These are phyloP conservation scores for Sciurus niger DNA, from an alignment of 2,113 vertebrate genomes.

Conservation along the genomic window DNA sequence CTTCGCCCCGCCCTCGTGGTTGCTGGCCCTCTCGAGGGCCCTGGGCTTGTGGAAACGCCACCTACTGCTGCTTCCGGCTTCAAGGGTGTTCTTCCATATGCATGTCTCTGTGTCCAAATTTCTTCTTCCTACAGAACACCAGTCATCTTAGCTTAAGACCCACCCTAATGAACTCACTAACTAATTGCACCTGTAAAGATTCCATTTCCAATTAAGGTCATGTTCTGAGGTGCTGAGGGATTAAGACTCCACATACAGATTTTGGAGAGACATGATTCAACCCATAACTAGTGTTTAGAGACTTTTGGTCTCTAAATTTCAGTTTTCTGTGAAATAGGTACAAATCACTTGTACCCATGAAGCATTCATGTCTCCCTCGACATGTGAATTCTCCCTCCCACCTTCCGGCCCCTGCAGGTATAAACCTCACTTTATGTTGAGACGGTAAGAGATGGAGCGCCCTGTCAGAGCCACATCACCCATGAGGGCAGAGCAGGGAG, in stretches of 20 bases:
- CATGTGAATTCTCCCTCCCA: background rate
- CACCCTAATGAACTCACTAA: background rate
- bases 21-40: background rate
- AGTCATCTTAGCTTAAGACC: background rate
- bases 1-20: background rate
- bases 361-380: too few relatives aligned
- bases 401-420: background rate
- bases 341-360: too few relatives aligned
- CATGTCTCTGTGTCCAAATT: background rate
- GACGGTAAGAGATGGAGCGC: background rate
- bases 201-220: background rate
- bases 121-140: background rate
- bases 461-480: too few relatives aligned
- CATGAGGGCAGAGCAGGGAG: background rate
- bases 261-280: background rate
- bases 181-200: background rate
- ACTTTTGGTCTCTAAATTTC: background rate
- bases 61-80: accelerated
- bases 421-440: background rate
- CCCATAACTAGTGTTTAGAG: too few relatives aligned
- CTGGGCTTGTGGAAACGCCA: background rate
- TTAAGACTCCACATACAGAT: background rate
- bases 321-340: background rate
- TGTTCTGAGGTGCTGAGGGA: background rate
- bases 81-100: background rate